These are phyloP conservation scores for Liparis tanakae DNA, from an alignment of 2,797 vertebrate genomes.

Conservation along the genomic window DNA sequence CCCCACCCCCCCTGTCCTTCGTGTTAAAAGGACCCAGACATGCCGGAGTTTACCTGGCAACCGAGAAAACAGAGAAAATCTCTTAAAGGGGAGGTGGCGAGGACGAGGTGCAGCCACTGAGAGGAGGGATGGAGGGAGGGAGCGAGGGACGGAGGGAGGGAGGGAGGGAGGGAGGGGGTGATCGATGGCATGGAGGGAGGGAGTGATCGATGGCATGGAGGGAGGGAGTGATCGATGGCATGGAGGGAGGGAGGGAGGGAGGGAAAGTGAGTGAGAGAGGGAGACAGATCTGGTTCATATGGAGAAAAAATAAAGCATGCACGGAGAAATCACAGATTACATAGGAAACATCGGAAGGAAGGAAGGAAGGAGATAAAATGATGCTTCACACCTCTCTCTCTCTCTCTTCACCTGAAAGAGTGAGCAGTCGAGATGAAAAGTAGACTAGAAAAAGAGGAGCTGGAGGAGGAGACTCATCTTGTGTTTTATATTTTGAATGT, in stretches of 20 bases:
- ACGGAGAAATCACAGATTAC: background rate
- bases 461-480: too few relatives aligned
- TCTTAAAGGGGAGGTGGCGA: slow-evolving; percentile 81
- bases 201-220: slow-evolving; percentile 20
- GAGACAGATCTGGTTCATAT: slow-evolving; percentile 37
- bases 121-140: slow-evolving; percentile 64
- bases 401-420: too few relatives aligned
- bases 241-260: too few relatives aligned
- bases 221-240: slow-evolving; percentile 28
- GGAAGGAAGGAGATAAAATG: background rate
- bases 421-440: too few relatives aligned
- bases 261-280: slow-evolving; percentile 43
- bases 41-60: slow-evolving; percentile 87
- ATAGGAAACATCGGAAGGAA: background rate
- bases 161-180: slow-evolving; percentile 13
- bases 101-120: slow-evolving; percentile 79
- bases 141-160: slow-evolving; percentile 19
- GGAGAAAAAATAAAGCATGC: slow-evolving; percentile 18
- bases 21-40: slow-evolving; percentile 79
- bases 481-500: too few relatives aligned
- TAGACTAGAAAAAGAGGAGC: too few relatives aligned
- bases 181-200: background rate
- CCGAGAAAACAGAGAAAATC: slow-evolving; percentile 85
- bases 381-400: too few relatives aligned
- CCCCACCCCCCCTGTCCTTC: slow-evolving; percentile 20